Percentiles rank a stretch among this genome's conserved stretches.
Conservation (phyloP, 2,797 vertebrate genomes). For the Crocidura indochinensis region DNA sequence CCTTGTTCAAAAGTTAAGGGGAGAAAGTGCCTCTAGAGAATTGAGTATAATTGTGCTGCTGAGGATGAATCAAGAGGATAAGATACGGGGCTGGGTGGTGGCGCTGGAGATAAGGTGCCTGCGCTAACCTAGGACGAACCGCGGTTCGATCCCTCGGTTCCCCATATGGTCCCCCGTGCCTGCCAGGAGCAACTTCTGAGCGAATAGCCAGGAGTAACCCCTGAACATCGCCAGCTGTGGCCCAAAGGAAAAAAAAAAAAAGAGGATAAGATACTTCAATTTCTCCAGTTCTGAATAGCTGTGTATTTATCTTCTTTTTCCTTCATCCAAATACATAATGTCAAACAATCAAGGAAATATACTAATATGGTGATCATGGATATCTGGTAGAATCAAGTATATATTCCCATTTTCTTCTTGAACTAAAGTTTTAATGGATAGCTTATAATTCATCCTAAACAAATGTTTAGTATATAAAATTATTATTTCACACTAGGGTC, state of each 20-base stretch:
- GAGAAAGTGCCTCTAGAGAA: neutral
- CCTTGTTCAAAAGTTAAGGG: neutral
- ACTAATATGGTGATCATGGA: neutral
- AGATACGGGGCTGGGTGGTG: too few species aligned
- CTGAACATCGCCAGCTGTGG: too few species aligned
- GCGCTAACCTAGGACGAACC: too few species aligned
- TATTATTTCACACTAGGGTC: conserved; percentile 48
- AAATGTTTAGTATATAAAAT: conserved; percentile 54
- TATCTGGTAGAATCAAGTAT: neutral
- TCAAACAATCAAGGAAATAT: neutral
- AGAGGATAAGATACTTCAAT: neutral
- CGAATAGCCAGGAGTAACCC: too few species aligned
- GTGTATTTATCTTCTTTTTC: neutral
- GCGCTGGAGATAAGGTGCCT: too few species aligned
- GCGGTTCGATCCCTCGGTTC: too few species aligned
- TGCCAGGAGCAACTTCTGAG: too few species aligned
- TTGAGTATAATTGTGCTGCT: neutral
- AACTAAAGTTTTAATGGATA: conserved; percentile 48
- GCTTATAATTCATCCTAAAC: conserved; percentile 50
- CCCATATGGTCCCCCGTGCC: too few species aligned
- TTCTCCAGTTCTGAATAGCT: neutral
- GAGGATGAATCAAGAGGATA: neutral
- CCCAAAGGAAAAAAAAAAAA: too few species aligned
- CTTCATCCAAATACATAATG: neutral
- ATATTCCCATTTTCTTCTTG: neutral